Evolutionary conservation across 2,888 invertebrate genomes (phyloP).

Genomic region (Acanthopleura granulata): DNA sequence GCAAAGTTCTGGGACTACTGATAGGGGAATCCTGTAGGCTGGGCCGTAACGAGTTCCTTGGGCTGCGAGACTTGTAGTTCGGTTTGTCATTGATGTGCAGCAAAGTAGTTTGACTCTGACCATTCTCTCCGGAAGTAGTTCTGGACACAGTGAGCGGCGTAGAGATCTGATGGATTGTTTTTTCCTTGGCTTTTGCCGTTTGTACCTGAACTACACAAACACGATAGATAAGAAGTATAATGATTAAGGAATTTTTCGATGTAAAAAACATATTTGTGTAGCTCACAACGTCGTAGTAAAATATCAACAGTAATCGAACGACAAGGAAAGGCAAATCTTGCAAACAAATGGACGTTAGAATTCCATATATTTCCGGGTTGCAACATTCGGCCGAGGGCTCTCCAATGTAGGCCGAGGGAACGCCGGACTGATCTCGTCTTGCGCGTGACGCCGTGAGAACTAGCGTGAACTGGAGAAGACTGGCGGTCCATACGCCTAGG

Average conservation of each 20-base stretch:
- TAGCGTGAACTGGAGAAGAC: conserved; percentile 92
- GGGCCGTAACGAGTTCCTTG: not conserved
- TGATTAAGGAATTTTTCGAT: conserved; percentile 89
- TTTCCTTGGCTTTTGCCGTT: conserved; percentile 4
- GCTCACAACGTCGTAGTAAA: conserved; percentile 87
- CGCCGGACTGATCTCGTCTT: conserved; percentile 61
- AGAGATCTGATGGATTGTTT: conserved; percentile 14
- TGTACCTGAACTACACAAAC: conserved; percentile 70
- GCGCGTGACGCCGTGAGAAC: conserved; percentile 85
- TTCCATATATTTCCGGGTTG: conserved; percentile 85
- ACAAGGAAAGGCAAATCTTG: conserved; percentile 87
- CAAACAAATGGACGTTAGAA: conserved; percentile 86
- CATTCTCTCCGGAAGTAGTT: conserved; percentile 7
- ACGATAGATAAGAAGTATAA: conserved; percentile 85
- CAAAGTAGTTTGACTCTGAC: conserved; percentile 1
- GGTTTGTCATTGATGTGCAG: conserved; percentile 18
- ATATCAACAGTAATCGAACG: conserved; percentile 84
- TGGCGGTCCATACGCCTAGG: conserved; percentile 92
- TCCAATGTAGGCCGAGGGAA: conserved; percentile 24
- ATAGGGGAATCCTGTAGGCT: not conserved
- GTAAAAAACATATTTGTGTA: conserved; percentile 97
- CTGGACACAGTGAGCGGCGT: not conserved
- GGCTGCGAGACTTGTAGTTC: conserved; percentile 7
- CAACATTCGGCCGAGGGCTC: conserved; percentile 75
- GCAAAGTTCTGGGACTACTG: not conserved